Evolutionary conservation across 64 coral and sea anemone species (phyloP).

Genomic region (Montipora cactus): DNA sequence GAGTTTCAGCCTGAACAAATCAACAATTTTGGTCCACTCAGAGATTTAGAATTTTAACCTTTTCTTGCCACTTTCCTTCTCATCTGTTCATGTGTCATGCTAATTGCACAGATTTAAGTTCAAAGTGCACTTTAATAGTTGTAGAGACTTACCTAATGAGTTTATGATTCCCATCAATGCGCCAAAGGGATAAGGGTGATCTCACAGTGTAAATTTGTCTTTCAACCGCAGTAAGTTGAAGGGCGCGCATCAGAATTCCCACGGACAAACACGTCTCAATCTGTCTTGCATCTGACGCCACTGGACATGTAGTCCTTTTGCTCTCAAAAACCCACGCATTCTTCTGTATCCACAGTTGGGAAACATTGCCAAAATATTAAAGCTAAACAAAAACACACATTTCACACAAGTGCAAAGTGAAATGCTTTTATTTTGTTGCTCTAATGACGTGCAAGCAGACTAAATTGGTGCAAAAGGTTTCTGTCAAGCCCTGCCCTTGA

Average conservation of each 20-base stretch:
- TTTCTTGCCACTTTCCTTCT: conserved; percentile 10
- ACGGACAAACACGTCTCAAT: conserved; percentile 74
- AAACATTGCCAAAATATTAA: conserved; percentile 72
- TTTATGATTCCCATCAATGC: conserved; percentile 50
- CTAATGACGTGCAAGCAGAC: conserved; percentile 14
- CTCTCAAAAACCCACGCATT: conserved; percentile 75
- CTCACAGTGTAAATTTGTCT: conserved; percentile 52
- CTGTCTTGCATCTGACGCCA: conserved; percentile 73
- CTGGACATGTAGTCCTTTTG: conserved; percentile 55
- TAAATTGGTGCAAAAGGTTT: conserved; percentile 5
- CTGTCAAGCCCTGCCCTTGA: not conserved
- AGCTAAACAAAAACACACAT: conserved; percentile 22
- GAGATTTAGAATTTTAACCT: not conserved
- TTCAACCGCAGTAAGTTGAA: conserved; percentile 70
- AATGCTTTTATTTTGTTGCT: conserved; percentile 12
- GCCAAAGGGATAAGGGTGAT: conserved; percentile 76
- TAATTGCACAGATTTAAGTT: conserved; percentile 28
- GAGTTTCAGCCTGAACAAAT: conserved; percentile 20
- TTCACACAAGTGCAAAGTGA: conserved; percentile 22
- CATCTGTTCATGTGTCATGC: conserved; percentile 27
- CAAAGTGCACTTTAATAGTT: conserved; percentile 25
- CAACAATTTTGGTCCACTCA: not conserved
- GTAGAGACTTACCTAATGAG: conserved; percentile 67
- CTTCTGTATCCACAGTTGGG: conserved; percentile 80
- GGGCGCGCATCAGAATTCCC: conserved; percentile 64